Evolutionary conservation across 1,140 invertebrate species (phyloP), one percentile per base, ranked within the genome.

Genomic region (Apocrypta bakeri): DNA sequence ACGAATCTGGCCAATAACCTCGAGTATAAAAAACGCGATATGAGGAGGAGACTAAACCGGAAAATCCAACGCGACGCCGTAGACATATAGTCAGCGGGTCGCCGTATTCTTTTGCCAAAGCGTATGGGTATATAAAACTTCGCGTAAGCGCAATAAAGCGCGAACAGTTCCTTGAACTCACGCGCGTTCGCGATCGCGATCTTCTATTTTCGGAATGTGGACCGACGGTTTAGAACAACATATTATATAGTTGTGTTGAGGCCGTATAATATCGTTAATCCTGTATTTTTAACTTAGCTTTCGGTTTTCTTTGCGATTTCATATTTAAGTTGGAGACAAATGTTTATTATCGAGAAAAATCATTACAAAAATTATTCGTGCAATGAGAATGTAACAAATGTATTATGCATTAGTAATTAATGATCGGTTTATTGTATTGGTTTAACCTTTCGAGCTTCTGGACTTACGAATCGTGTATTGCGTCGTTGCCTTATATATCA

Each of bases 121-220:
- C 48, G 11, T 17, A 4, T 12, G 33, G 3, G 33, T 17, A 17
- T 48, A 48, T 48, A 48, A 14, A 37, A 37, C 33, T 4, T n/a
- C 33, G 33, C 33, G 48, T 56, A 48, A 3, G 2, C n/a, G 17
- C n/a, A 21, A 56, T 56, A 56, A n/a, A 56, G 17, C 25, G 37
- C 68, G 17, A 27, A 12, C 56, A 69, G 77, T 79, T 79, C 77
- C 66, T 79, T 79, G 64, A 79, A 79, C 77, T 79, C 77, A 66
- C 24, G 24, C 27, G 64, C 64, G 63, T 24, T n/a, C 63, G n/a
- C 63, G n/a, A n/a, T n/a, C 61, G 63, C 4, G 25, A 25, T 61
- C 68, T 37, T 69, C 79, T 81, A 81, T 81, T 81, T 81, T 81
- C 71, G 21, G 79, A 81, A 81, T 81, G 17, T 81, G 24, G 71